Evolutionary conservation across 2,888 invertebrate species (phyloP).

Genomic region (Limnephilus marmoratus): DNA sequence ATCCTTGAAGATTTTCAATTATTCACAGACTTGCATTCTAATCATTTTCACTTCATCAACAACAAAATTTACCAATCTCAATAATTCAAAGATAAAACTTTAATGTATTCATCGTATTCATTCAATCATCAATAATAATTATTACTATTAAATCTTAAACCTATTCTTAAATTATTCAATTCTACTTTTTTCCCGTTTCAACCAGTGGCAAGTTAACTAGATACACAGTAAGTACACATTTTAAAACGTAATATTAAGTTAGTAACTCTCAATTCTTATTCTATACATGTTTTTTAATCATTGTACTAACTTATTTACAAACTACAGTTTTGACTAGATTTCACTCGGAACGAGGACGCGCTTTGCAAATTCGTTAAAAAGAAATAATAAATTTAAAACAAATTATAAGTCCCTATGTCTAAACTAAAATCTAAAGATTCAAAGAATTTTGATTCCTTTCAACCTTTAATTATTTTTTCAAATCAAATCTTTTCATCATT

Average conservation of each 20-base stretch:
- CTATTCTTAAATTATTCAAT: background rate
- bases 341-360: slow-evolving; percentile 11
- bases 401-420: background rate
- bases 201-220: background rate
- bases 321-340: slow-evolving; percentile 18
- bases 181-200: background rate
- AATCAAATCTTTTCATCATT: no score
- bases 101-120: background rate
- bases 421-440: background rate
- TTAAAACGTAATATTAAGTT: background rate
- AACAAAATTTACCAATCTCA: background rate
- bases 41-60: background rate
- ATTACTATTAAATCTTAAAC: background rate
- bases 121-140: background rate
- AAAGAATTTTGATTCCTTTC: background rate
- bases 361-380: background rate
- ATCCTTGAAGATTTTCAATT: background rate
- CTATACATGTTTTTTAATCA: background rate
- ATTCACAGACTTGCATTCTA: background rate
- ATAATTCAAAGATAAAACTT: background rate
- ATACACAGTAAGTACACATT: background rate
- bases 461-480: background rate
- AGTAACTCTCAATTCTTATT: background rate
- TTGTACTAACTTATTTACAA: background rate
- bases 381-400: slow-evolving; percentile 9